Base-by-base conservation (phyloP, 1,140 invertebrate species). In the Eumaeus atala region DNA sequence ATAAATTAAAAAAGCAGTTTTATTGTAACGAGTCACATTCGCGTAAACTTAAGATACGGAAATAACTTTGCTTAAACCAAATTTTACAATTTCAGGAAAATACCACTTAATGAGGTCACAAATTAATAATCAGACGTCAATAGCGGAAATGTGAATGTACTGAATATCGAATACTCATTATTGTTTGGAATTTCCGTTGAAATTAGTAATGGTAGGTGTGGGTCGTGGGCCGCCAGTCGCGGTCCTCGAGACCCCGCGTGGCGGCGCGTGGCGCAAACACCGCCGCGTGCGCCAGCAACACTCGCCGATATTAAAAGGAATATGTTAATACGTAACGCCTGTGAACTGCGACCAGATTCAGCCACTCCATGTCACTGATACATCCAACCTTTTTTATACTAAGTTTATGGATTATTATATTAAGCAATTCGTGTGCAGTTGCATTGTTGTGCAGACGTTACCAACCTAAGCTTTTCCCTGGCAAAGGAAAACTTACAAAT, bases 341-440 rank as follows among this genome's bases (percentile, higher is more conserved):
- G 64, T 65, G 58, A 56, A 38, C 54, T 54, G 68, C 66, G 21
- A 73, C 61, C 34, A 72, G 67, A 77, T 74, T 77, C 68, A 65
- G 65, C 61, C 70, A 70, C 74, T 80, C 72, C 65, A 77, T 62
- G 73, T 80, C 74, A 79, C 50, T 38, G 62, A 68, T 70, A 72
- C 57, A 50, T 18, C 17, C 11, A 51, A 21, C 48, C 47, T 40
- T 54, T 44, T 44, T 44, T 44, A 40, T 14, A n/a, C n/a, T n/a
- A n/a, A n/a, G n/a, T n/a, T n/a, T n/a, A n/a, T n/a, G n/a, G n/a
- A n/a, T n/a, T n/a, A 28, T 28, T 28, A 6, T 28, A 28, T 28
- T 28, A 2, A 6, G 21, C 2, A 6, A 6, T 28, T 3, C 6
- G 21, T 6, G 21, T 3, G 21, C 21, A 28, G 21, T 28, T 6